Base-by-base conservation (phyloP, 35 echinoderm and acorn worm genomes). In the Eucidaris tribuloides region DNA sequence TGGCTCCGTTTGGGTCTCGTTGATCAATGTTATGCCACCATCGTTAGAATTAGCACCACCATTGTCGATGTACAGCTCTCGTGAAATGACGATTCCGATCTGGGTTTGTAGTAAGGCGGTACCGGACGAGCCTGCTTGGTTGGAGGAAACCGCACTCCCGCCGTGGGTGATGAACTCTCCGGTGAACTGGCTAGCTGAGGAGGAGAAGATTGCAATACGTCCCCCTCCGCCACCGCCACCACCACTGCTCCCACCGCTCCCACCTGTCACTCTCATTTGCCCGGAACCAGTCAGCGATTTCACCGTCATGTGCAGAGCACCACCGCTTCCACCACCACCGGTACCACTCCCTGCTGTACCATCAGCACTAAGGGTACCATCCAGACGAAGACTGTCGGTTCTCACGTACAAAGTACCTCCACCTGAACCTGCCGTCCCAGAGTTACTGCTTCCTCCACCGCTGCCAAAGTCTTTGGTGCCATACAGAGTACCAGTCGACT, bases 181-280 rank as follows among this genome's bases (percentile, higher is more conserved):
- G 13, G 78, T 86, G 46, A 91, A 96, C 42, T 74, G 59, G 9
- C 76, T 74, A 33, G 54, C 64, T 29, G 79, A 45, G 65, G 68
- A 36, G 13, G 77, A 30, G 30, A 83, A 41, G 9, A 87, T 58
- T 30, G 83, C 65, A 46, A 91, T 84, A 9, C 93, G 83, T 13
- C 93, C 93, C 62, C 93, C 93, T 52, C 93, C 88, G 46, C 93
- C 93, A 0, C 88, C 93, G 1, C 93, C 93, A 42, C 93, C 88
- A 6, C 72, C 81, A 7, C 44, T 39, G 4, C 9, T 15, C 4
- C 83, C 93, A 41, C 88, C 93, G 70, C 78, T 55, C 36, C 93
- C 93, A 39, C 93, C 93, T 18, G 46, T 64, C 0, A 61, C 88
- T 3, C 20, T 83, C 14, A 96, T 54, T 7, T 14, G 27, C 9